Evolutionary conservation across 2,113 vertebrate species (phyloP).

Genomic region (Sialia sialis): DNA sequence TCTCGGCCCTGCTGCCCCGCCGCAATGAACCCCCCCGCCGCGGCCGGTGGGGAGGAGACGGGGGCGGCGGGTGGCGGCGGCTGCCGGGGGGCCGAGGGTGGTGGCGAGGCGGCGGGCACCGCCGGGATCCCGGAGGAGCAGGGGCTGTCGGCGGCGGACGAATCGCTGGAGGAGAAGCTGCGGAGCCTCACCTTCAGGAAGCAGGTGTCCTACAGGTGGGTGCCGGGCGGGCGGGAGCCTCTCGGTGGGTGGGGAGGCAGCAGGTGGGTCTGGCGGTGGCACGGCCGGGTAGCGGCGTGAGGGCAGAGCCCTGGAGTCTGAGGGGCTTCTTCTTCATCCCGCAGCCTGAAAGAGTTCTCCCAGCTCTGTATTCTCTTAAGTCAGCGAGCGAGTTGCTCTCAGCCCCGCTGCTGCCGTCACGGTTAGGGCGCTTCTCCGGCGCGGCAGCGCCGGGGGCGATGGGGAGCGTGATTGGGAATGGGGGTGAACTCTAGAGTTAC

Average conservation of each 20-base stretch:
- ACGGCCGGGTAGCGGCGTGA: neutral
- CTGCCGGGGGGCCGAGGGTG: slow-evolving; percentile 73
- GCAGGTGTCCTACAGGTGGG: slow-evolving; percentile 89
- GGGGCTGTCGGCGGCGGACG: slow-evolving; percentile 66
- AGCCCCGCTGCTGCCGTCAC: neutral
- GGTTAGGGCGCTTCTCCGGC: neutral
- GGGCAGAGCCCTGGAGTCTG: neutral
- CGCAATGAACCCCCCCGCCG: too few relatives aligned
- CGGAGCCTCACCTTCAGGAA: slow-evolving; percentile 85
- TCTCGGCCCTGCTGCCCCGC: too few relatives aligned
- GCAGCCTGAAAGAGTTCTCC: neutral
- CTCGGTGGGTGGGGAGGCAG: neutral
- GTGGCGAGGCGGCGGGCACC: slow-evolving; percentile 58
- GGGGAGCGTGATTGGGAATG: neutral
- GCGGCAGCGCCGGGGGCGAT: neutral
- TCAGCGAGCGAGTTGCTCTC: neutral
- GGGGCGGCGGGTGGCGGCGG: slow-evolving; percentile 54
- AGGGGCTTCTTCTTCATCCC: neutral
- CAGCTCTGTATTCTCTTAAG: accelerated
- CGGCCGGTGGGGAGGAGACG: neutral
- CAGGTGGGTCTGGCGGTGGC: neutral
- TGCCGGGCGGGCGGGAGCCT: neutral
- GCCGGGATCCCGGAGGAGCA: slow-evolving; percentile 64
- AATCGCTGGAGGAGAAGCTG: slow-evolving; percentile 84
- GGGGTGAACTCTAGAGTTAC: neutral